Conservation (phyloP, 2,113 vertebrate species). For the Psilopsiagon aymara region DNA sequence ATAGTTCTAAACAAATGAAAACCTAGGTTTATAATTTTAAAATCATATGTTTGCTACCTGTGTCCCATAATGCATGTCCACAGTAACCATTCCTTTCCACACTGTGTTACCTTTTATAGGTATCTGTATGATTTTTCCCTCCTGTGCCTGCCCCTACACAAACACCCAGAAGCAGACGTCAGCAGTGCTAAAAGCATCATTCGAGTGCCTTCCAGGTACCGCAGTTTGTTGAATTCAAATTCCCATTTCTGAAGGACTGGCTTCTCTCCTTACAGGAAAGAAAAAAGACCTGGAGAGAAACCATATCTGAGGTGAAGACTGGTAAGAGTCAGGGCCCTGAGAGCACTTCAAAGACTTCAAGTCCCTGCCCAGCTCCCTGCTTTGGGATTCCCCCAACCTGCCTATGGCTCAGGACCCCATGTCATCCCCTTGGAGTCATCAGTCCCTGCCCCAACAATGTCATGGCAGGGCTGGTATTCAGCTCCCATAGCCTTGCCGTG, state of each 20-base stretch:
- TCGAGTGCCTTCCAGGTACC: background rate
- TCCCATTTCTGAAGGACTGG: background rate
- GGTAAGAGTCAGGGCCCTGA: background rate
- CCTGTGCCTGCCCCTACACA: background rate
- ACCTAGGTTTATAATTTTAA: background rate
- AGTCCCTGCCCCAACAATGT: background rate
- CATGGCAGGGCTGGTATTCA: background rate
- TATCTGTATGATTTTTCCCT: background rate
- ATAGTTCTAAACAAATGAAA: background rate
- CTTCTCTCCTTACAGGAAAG: background rate
- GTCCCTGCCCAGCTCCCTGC: background rate
- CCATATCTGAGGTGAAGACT: background rate
- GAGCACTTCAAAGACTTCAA: background rate
- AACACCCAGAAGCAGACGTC: background rate
- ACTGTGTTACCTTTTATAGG: background rate
- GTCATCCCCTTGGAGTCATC: background rate
- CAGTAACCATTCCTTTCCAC: background rate
- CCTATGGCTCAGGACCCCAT: accelerated
- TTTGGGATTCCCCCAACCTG: background rate
- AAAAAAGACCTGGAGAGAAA: background rate
- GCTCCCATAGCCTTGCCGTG: background rate
- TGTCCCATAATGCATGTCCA: background rate
- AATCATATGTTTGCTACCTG: background rate
- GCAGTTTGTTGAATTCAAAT: background rate
- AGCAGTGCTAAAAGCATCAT: background rate